Base-by-base conservation (phyloP, 2,113 vertebrate species). In the Psephotus haematonotus region DNA sequence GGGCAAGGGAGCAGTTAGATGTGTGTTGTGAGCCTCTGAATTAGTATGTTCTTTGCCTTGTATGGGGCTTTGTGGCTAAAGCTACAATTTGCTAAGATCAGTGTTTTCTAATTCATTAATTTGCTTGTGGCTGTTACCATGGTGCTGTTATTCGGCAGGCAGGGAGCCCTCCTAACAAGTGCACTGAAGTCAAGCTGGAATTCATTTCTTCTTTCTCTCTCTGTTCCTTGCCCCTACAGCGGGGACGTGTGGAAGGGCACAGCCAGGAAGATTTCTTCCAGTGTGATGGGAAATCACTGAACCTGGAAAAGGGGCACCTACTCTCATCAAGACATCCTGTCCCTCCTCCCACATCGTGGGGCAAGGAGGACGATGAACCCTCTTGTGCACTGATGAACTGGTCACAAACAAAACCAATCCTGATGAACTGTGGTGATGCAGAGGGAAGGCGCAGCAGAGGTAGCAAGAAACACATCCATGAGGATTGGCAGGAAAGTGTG, bases 121-220 rank as follows among this genome's bases (percentile, higher is more conserved):
- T 95, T 92, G 65, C 83, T 95, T 95, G 86, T 89, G 93, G 65
- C 74, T 82, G 96, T 97, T 96, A 85, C 96, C 96, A 95, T 95
- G 95, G 95, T 69, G 88, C 83, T 96, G 85, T 86, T 59, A 60
- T 81, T 95, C 96, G 93, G 83, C 93, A 93, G 82, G 64, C 90
- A 64, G 24, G 50, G 80, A 90, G 20, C 53, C 41, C 65, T 71
- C 64, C 64, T 69, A 65, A 71, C 52, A 75, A 96, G 76, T 84
- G 86, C 53, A 39, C 47, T 77, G 55, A 86, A 96, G 43, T 88
- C 52, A 93, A 84, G 69, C 80, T 93, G 86, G 83, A 86, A 95
- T 91, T 87, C 87, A 89, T 93, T 91, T 78, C 81, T 92, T 14
- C 65, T 76, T 90, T 92, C 39, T 77, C 17, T 25, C 53, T 88